Percentiles rank a stretch among this genome's conserved stretches.
phyloP scores from a whole-genome alignment of 2,797 vertebrate genomes.

The Sorex maritimensis region DNA sequence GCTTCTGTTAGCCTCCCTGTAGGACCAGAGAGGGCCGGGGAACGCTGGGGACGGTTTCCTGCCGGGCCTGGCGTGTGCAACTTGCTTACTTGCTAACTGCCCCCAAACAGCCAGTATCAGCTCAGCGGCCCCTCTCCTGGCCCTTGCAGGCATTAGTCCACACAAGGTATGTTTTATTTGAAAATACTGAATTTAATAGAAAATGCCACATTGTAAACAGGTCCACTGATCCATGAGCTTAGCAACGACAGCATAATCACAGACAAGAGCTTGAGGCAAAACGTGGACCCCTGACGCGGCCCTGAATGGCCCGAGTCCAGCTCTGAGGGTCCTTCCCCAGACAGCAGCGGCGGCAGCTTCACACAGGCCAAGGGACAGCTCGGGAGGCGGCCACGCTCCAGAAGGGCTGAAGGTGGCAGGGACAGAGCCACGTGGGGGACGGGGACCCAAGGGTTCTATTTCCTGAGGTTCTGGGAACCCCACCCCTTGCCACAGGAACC shows the following conservation, averaged over 20 bases:
- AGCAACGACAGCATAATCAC: constrained; percentile 67
- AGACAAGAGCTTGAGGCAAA: constrained; percentile 47
- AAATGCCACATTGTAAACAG: constrained; percentile 84
- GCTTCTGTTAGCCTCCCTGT: neutral
- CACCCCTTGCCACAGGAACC: neutral
- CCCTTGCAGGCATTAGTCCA: neutral
- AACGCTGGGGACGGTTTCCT: neutral
- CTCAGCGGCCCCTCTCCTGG: neutral
- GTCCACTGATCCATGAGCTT: constrained; percentile 63
- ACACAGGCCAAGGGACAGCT: constrained; percentile 30
- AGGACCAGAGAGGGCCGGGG: neutral
- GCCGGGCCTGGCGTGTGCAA: neutral
- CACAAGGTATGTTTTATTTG: constrained; percentile 70
- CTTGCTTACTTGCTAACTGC: neutral
- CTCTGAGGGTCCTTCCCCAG: constrained; percentile 21
- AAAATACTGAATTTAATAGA: constrained; percentile 86
- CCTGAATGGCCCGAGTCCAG: constrained; percentile 36
- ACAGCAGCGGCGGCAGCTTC: constrained; percentile 48
- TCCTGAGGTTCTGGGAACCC: neutral
- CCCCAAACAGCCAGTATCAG: neutral
- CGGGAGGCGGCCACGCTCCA: neutral
- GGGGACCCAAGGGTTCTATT: neutral
- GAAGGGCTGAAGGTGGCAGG: neutral
- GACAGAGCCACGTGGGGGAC: neutral
- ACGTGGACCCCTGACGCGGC: constrained; percentile 50